Conservation (phyloP, 2,888 invertebrate genomes). For the Protonemura montana region DNA sequence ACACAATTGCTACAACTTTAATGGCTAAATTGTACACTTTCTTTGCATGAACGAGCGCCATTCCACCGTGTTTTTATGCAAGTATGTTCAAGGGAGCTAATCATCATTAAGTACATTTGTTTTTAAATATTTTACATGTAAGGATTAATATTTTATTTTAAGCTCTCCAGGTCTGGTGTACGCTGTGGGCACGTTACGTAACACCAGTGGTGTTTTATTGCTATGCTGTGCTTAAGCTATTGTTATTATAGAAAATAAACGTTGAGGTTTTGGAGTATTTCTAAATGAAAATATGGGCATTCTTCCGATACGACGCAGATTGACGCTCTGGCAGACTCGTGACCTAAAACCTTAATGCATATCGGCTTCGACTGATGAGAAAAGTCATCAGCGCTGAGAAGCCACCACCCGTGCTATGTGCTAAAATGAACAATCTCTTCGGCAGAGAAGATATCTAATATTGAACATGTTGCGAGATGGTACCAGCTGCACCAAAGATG, state of each 20-base stretch:
- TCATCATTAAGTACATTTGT: neutral
- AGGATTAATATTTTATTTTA: neutral
- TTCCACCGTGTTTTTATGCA: neutral
- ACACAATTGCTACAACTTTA: neutral
- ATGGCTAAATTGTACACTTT: neutral
- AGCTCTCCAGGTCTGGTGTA: neutral
- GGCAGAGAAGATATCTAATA: conserved; percentile 19
- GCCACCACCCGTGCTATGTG: neutral
- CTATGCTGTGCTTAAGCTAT: neutral
- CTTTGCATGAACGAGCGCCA: neutral
- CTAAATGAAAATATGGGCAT: neutral
- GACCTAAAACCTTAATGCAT: conserved; percentile 19
- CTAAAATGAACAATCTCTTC: conserved; percentile 23
- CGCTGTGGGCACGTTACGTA: neutral
- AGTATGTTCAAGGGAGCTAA: neutral
- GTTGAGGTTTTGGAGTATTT: neutral
- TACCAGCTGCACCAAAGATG: conserved; percentile 25
- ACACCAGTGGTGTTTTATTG: neutral
- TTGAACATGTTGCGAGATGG: conserved; percentile 15
- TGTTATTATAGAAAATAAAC: neutral
- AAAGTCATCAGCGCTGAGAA: conserved; percentile 3
- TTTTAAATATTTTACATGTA: neutral
- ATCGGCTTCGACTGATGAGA: conserved; percentile 25
- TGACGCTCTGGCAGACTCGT: neutral
- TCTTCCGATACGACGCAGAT: neutral